phyloP scores from a whole-genome alignment of 2,113 vertebrate species.

The Chroicocephalus ridibundus region DNA sequence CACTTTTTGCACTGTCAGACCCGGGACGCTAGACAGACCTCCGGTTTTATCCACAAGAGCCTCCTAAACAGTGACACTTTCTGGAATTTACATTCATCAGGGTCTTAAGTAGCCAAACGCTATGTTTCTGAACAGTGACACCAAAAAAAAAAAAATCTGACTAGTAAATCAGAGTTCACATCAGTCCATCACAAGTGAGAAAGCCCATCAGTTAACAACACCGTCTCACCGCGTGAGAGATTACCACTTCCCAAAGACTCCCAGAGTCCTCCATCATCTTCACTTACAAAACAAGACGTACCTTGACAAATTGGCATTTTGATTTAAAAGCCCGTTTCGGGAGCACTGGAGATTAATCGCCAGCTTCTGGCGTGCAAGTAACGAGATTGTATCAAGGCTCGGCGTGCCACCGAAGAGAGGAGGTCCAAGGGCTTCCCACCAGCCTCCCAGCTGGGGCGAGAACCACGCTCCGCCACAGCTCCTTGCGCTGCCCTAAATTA shows the following conservation, averaged over 20 bases:
- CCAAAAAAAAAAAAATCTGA: not conserved
- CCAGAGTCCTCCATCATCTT: not conserved
- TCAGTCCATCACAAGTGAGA: not conserved
- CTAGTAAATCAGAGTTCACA: not conserved
- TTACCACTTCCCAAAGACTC: not conserved
- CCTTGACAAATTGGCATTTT: not conserved
- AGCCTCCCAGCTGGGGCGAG: not conserved
- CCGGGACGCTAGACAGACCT: not conserved
- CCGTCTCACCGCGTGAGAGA: rapidly evolving
- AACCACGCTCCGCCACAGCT: not conserved
- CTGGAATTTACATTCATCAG: not conserved
- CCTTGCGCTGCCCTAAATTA: not conserved
- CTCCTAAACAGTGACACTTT: not conserved
- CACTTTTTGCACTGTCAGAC: not conserved
- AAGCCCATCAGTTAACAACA: not conserved
- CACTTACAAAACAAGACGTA: not conserved
- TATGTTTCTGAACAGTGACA: not conserved
- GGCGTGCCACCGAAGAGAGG: not conserved
- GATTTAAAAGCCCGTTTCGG: constrained; percentile 3
- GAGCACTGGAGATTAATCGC: not conserved
- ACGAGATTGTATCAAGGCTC: not conserved
- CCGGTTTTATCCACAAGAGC: not conserved
- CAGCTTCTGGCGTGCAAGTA: not conserved
- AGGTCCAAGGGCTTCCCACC: not conserved
- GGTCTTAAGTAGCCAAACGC: not conserved